Evolutionary conservation across 2,888 invertebrate species (phyloP), one percentile per base, ranked within the genome.

Genomic region (Drosophila melanocephala): DNA sequence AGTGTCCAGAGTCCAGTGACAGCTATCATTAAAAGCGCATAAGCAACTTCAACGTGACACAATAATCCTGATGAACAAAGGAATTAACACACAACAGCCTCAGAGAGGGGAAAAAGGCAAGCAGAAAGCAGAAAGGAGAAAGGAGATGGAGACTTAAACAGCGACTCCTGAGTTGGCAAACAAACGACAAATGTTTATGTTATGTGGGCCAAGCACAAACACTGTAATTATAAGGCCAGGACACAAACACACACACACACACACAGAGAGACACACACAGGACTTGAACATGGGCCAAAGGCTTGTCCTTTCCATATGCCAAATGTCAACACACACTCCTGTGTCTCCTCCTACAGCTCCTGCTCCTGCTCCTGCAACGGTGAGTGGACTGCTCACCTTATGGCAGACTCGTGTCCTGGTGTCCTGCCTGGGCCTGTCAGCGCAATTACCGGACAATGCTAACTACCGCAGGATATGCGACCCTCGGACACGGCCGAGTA

Each of bases 21-120:
- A 83, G 87, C 87, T 89, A 83, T 87, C 87, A 89, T 88, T 88
- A 88, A 89, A 88, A 88, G 87, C 87, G 87, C 87, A 88, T 89
- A 89, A 88, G 89, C 85, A 84, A 86, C 83, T 75, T 78, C 85
- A 88, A 86, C 85, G 83, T 89, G 89, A 87, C 88, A 89, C 87
- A 87, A 83, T 89, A 89, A 89, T 90, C 89, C 90, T 90, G 89
- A 88, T 80, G 87, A 85, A 87, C 87, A 87, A 82, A 78, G 79
- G 79, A 79, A 83, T 83, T 79, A 84, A 79, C 79, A 77, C 72
- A 87, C 61, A 79, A 14, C 67, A 68, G 59, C 53, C n/a, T 62
- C 59, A n/a, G 22, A 19, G 33, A 28, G n/a, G 37, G 55, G 16
- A 52, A 42, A 3, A 9, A 57, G 28, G 58, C 4, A 28, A 39